Conservation (phyloP, 2,797 vertebrate species). For the Threskiornis aethiopicus region DNA sequence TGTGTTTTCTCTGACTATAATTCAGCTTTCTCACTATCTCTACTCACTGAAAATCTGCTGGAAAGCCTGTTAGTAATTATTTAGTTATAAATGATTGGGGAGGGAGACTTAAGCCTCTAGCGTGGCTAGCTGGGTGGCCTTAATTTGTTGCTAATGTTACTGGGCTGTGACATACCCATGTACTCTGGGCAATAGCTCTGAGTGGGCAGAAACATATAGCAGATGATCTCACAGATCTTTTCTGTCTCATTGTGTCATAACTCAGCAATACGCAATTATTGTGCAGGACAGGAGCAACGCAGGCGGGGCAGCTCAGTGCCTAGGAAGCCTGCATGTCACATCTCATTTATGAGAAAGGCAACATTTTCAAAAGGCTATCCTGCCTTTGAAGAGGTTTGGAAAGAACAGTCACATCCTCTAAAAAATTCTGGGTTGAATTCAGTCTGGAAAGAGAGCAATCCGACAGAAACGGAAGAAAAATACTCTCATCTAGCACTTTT, state of each 20-base stretch:
- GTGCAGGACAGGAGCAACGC: neutral
- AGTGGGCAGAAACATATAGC: neutral
- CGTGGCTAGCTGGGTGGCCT: neutral
- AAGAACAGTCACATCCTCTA: neutral
- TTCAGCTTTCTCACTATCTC: neutral
- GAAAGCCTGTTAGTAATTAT: neutral
- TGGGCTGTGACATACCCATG: neutral
- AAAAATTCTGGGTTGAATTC: neutral
- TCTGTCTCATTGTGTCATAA: neutral
- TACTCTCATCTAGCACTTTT: no score
- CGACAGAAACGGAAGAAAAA: neutral
- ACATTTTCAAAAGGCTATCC: neutral
- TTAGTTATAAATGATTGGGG: neutral
- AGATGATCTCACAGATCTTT: neutral
- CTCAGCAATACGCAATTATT: neutral
- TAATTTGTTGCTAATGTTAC: neutral
- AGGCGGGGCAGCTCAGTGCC: neutral
- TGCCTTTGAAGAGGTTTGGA: neutral
- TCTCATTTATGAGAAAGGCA: no score
- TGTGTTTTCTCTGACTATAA: neutral
- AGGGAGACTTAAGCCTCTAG: neutral
- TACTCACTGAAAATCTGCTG: neutral
- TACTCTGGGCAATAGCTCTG: neutral
- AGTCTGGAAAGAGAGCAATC: neutral
- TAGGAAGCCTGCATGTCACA: neutral